Evolutionary conservation across 2,888 invertebrate genomes (phyloP).

Genomic region (Chesias legatella): DNA sequence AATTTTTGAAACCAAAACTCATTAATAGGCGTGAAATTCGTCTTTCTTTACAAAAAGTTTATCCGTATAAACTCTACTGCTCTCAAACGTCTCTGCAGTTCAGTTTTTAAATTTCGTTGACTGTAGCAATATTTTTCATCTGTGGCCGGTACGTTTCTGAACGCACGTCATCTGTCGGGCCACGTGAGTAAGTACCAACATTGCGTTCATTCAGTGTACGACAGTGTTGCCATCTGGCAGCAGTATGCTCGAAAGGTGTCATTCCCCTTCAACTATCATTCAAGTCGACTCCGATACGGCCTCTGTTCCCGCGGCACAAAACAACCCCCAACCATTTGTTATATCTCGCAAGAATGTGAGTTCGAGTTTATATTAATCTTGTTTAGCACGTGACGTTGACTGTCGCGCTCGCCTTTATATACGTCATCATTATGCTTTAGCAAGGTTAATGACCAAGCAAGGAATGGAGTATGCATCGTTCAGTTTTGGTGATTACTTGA

Average conservation of each 20-base stretch:
- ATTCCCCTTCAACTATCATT: constrained; percentile 52
- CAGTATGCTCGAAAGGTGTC: constrained; percentile 50
- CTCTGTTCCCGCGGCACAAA: constrained; percentile 36
- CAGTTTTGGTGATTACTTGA: too few species aligned
- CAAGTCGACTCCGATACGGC: constrained; percentile 41
- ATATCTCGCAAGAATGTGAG: constrained; percentile 13
- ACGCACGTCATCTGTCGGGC: constrained; percentile 4
- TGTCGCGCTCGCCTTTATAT: too few species aligned
- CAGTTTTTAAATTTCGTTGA: not conserved
- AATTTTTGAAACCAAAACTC: too few species aligned
- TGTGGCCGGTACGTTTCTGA: constrained; percentile 8
- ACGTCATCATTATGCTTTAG: too few species aligned
- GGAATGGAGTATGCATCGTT: too few species aligned
- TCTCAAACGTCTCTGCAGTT: too few species aligned
- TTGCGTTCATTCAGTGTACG: constrained; percentile 32
- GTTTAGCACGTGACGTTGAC: too few species aligned
- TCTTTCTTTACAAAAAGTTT: too few species aligned
- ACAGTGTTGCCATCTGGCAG: constrained; percentile 40
- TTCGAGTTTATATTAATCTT: not conserved
- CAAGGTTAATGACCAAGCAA: too few species aligned
- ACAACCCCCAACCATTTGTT: constrained; percentile 35
- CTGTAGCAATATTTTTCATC: constrained; percentile 1
- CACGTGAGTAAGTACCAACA: constrained; percentile 1
- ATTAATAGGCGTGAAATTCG: too few species aligned
- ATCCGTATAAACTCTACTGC: too few species aligned